Evolutionary conservation across 2,888 invertebrate genomes (phyloP).

Genomic region (Eudemis profundana): DNA sequence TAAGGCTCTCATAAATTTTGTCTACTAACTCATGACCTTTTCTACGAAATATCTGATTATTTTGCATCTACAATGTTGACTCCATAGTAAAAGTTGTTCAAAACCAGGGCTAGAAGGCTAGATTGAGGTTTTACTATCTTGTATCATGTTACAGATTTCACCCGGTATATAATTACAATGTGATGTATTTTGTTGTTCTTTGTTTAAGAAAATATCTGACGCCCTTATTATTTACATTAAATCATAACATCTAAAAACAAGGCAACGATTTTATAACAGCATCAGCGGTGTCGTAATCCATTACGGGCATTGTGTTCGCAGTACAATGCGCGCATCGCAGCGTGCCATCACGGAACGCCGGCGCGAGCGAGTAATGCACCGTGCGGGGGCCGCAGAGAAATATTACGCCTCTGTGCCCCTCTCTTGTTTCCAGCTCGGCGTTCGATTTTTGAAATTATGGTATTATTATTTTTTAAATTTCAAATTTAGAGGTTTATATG

Average conservation of each 20-base stretch:
- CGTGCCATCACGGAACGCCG: constrained; percentile 41
- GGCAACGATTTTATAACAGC: constrained; percentile 10
- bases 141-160: too few species aligned
- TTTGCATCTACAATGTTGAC: too few species aligned
- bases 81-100: too few species aligned
- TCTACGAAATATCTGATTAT: too few species aligned
- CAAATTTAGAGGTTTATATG: too few species aligned
- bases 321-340: constrained; percentile 47
- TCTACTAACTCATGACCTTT: too few species aligned
- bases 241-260: constrained; percentile 17
- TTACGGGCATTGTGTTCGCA: constrained; percentile 45
- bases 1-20: too few species aligned
- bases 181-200: too few species aligned
- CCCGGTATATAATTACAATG: too few species aligned
- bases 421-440: constrained; percentile 12
- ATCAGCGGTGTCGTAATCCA: constrained; percentile 44
- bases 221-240: too few species aligned
- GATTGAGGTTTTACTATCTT: too few species aligned
- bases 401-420: constrained; percentile 12
- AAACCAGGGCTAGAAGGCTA: too few species aligned
- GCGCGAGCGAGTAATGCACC: constrained; percentile 42
- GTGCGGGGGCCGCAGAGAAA: constrained; percentile 28
- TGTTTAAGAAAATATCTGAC: neutral
- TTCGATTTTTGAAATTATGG: constrained; percentile 14
- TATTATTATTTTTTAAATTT: neutral